Base-by-base conservation (phyloP, 2,888 invertebrate genomes). In the Diarsia brunnea region DNA sequence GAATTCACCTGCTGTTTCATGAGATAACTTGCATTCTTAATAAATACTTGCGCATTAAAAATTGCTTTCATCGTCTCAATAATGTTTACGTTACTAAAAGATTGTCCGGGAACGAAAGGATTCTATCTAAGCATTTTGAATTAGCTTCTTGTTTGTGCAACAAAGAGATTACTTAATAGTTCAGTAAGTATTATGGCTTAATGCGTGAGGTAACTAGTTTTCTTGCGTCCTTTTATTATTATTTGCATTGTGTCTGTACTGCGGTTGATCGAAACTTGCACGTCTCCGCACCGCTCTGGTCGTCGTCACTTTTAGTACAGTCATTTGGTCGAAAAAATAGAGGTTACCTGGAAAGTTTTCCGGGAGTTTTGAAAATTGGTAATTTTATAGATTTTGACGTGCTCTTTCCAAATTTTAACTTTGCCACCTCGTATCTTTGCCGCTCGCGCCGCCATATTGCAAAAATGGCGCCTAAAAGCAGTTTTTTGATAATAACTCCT, bases 71-170 rank as follows among this genome's bases (percentile, higher is more conserved):
- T 63, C 55, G 45, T n/a, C 27, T 53, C 45, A 16, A n/a, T 43
- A 67, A 51, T 67, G 51, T 38, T 38, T 38, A 38, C 14, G 43
- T 38, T 58, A 47, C n/a, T n/a, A n/a, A n/a, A 53, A 74, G 27
- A 51, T 70, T 70, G 64, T 69, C 53, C 45, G 67, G 27, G n/a
- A 73, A 65, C 53, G 68, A 75, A 75, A 69, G 55, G 72, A 76
- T 68, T 82, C 21, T 38, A 45, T n/a, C 16, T 38, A 45, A 65
- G 27, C 60, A 69, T 65, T 71, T 58, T 45, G 19, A 31, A 60
- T 60, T 31, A 31, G 31, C 31, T 60, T 31, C 19, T 58, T 60
- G 31, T 60, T 60, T 31, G 27, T 60, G 4, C 31, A 19, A 60
- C 31, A 60, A 31, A 60, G 27, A 60, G 31, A 31, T 60, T 60